phyloP scores from a whole-genome alignment of 2,888 invertebrate species.

The Mesorhabditis sp. region DNA sequence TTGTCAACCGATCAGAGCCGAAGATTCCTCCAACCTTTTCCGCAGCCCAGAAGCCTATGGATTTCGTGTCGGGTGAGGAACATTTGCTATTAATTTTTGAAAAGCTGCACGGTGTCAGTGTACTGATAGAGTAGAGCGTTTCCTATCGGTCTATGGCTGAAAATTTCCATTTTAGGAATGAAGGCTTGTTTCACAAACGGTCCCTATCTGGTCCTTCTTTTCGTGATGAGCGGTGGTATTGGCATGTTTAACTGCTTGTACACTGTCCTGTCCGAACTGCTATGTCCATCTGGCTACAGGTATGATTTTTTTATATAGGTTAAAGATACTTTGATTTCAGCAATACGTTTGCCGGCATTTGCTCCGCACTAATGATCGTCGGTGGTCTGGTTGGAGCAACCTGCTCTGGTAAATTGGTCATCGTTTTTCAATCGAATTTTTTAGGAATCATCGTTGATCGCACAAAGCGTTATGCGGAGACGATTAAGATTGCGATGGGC shows the following conservation, averaged over 20 bases:
- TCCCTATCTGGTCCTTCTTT: slow-evolving; percentile 48
- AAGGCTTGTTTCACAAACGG: slow-evolving; percentile 44
- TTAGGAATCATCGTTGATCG: slow-evolving; percentile 60
- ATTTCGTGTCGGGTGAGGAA: slow-evolving; percentile 42
- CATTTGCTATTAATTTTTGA: background rate
- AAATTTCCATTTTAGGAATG: slow-evolving; percentile 24
- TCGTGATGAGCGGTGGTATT: slow-evolving; percentile 57
- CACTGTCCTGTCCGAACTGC: slow-evolving; percentile 53
- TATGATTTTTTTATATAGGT: background rate
- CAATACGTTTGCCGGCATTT: slow-evolving; percentile 58
- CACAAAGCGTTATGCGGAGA: slow-evolving; percentile 62
- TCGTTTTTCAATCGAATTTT: slow-evolving; percentile 12
- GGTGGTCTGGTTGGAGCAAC: slow-evolving; percentile 58
- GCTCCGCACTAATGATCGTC: slow-evolving; percentile 60
- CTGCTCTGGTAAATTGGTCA: slow-evolving; percentile 28
- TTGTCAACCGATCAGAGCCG: slow-evolving; percentile 52
- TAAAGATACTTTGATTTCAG: slow-evolving; percentile 58
- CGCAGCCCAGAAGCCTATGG: slow-evolving; percentile 49
- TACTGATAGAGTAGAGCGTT: background rate
- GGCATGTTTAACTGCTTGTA: slow-evolving; percentile 59
- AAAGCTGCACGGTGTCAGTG: background rate
- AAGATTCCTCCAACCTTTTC: slow-evolving; percentile 53
- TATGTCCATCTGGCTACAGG: slow-evolving; percentile 3
- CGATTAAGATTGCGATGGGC: slow-evolving; percentile 59
- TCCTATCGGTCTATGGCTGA: background rate